A percentile compares a stretch with the other conserved stretches of the same genome.
These are phyloP conservation scores for Gambusia yucatana DNA, from an alignment of 2,797 vertebrate genomes.

Conservation along the genomic window DNA sequence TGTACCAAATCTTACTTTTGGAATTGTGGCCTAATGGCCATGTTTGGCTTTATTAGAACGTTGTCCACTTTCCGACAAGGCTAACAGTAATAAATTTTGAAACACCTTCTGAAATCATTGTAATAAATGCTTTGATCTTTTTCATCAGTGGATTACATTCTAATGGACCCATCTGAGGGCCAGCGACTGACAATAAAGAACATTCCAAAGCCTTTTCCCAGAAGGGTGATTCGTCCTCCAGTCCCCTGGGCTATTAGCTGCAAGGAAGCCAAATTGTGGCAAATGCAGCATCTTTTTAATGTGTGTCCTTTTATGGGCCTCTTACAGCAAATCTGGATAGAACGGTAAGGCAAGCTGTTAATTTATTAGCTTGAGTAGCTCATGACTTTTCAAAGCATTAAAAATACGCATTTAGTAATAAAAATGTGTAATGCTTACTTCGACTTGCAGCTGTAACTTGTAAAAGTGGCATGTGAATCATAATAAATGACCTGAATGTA, in stretches of 20 bases:
- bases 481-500: background rate
- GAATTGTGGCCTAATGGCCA: background rate
- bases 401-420: background rate
- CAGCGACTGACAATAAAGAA: conserved; percentile 83
- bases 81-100: background rate
- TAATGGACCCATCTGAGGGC: conserved; percentile 86
- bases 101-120: background rate
- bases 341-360: conserved; percentile 77
- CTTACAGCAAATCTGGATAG: conserved; percentile 87
- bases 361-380: background rate
- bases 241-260: conserved; percentile 87
- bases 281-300: conserved; percentile 82
- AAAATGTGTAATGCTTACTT: background rate
- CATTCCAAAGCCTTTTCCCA: conserved; percentile 81
- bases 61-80: background rate
- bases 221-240: conserved; percentile 84
- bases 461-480: background rate
- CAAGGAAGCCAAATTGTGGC: conserved; percentile 78
- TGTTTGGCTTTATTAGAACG: background rate
- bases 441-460: background rate
- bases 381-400: background rate
- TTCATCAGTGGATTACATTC: conserved; percentile 88
- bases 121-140: background rate
- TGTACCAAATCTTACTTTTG: background rate
- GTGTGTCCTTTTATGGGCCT: conserved; percentile 83